Evolutionary conservation across 1,140 invertebrate genomes (phyloP).

Genomic region (Hirudo medicinalis): DNA sequence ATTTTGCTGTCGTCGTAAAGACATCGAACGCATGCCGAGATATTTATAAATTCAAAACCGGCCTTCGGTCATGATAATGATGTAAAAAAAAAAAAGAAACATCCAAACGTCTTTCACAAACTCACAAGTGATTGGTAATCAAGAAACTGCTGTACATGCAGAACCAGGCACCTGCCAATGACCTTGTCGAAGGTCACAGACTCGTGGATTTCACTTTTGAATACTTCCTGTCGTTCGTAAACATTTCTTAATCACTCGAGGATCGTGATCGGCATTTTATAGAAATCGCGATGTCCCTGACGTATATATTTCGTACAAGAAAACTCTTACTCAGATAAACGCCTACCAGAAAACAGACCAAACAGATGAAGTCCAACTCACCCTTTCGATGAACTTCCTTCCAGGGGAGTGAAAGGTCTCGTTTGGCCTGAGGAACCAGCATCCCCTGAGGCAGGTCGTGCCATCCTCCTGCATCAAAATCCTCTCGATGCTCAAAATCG

Average conservation of each 20-base stretch:
- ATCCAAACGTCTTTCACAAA: neutral
- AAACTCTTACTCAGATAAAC: no score
- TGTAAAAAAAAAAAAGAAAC: no score
- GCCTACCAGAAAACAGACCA: neutral
- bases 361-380: conserved; percentile 19
- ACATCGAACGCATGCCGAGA: no score
- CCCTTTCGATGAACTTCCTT: conserved; percentile 78
- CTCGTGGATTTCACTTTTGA: conserved; percentile 77
- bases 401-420: conserved; percentile 92
- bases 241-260: no score
- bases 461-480: conserved; percentile 58
- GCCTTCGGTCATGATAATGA: no score
- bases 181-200: conserved; percentile 72
- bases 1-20: neutral
- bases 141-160: conserved; percentile 90
- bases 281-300: no score
- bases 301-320: no score
- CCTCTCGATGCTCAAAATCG: conserved; percentile 75
- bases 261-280: no score
- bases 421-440: conserved; percentile 68
- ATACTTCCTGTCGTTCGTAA: conserved; percentile 80
- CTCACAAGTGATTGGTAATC: conserved; percentile 62
- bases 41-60: no score
- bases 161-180: conserved; percentile 77
- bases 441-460: conserved; percentile 76